Evolutionary conservation across 2,113 vertebrate genomes (phyloP).

Genomic region (Bettongia penicillata): DNA sequence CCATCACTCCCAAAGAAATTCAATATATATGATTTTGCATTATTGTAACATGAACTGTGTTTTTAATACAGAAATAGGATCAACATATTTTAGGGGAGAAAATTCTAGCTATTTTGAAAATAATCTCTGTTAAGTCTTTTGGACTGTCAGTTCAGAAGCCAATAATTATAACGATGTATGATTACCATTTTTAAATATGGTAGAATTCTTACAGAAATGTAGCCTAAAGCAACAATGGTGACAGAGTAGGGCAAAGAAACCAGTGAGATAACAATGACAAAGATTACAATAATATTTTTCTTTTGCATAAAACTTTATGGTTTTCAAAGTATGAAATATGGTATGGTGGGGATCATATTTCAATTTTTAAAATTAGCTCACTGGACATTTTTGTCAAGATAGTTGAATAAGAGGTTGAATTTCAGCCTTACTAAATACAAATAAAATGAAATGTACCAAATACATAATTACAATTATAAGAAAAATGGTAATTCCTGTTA

Average conservation of each 20-base stretch:
- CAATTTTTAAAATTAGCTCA: not conserved
- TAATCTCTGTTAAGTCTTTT: not conserved
- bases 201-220: not conserved
- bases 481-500: not conserved
- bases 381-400: not conserved
- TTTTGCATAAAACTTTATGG: not conserved
- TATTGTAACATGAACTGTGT: not conserved
- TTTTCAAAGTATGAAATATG: not conserved
- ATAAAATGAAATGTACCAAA: not conserved
- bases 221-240: not conserved
- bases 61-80: not conserved
- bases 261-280: not conserved
- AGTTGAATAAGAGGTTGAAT: not conserved
- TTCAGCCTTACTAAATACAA: not conserved
- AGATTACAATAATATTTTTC: not conserved
- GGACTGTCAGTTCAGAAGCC: not conserved
- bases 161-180: not conserved
- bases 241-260: not conserved
- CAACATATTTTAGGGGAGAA: not conserved
- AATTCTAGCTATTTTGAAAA: not conserved
- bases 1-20: not conserved
- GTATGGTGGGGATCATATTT: not conserved
- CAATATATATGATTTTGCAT: not conserved
- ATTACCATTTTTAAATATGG: not conserved
- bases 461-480: not conserved